phyloP scores from a whole-genome alignment of 2,797 vertebrate species.

The Echiichthys vipera region DNA sequence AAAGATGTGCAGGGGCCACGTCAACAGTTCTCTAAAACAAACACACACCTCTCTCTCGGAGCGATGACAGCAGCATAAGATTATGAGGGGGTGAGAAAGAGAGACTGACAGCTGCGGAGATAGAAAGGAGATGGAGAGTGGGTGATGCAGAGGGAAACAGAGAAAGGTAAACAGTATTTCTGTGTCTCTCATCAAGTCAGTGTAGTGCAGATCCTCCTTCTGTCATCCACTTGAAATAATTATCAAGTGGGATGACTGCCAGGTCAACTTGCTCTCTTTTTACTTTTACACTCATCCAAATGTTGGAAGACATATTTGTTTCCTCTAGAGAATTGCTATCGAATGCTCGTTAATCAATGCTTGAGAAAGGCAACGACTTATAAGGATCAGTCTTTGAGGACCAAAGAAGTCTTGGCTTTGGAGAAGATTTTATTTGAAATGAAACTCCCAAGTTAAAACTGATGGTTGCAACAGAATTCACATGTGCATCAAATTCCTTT shows the following conservation, averaged over 20 bases:
- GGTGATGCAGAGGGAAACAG: constrained; percentile 38
- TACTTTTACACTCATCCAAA: constrained; percentile 21
- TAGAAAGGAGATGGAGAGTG: constrained; percentile 13
- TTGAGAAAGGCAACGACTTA: not conserved
- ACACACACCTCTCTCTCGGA: constrained; percentile 54
- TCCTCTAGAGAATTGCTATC: constrained; percentile 1
- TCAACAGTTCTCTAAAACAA: constrained; percentile 68
- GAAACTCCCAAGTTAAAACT: not conserved
- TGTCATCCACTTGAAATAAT: constrained; percentile 77
- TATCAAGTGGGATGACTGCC: constrained; percentile 47
- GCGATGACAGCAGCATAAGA: constrained; percentile 60
- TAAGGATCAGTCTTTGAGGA: not conserved
- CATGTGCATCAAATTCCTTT: not conserved
- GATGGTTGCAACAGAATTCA: not conserved
- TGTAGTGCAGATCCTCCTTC: constrained; percentile 66
- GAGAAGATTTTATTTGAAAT: constrained; percentile 16
- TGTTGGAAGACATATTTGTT: constrained; percentile 26
- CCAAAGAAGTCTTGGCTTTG: not conserved
- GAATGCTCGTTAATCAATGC: constrained; percentile 1
- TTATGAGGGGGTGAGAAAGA: constrained; percentile 79
- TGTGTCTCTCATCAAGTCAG: constrained; percentile 68
- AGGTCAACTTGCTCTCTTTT: constrained; percentile 64
- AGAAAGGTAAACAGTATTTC: constrained; percentile 62
- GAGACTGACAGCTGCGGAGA: constrained; percentile 66
- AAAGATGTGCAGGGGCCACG: constrained; percentile 72